Evolutionary conservation across 2,113 vertebrate species (phyloP).

Genomic region (Ammodytes marinus): DNA sequence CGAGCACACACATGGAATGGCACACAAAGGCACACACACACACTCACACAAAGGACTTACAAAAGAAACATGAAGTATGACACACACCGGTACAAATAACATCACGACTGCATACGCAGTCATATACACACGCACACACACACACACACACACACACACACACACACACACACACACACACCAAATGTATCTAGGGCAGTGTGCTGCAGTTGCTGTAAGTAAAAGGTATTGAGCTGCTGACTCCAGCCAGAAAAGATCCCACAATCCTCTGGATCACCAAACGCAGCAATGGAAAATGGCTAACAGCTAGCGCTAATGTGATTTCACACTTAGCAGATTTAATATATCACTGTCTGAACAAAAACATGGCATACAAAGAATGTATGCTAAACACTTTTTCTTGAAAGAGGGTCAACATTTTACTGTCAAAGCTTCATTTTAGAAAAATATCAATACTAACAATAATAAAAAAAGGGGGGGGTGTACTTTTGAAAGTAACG

Average conservation of each 20-base stretch:
- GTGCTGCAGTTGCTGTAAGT: constrained; percentile 81
- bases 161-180: constrained; percentile 49
- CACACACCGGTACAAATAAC: constrained; percentile 55
- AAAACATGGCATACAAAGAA: constrained; percentile 53
- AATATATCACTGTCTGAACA: constrained; percentile 70
- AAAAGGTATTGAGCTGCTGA: constrained; percentile 85
- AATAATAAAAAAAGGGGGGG: not conserved
- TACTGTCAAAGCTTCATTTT: constrained; percentile 20
- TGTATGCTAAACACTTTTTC: constrained; percentile 47
- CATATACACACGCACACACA: constrained; percentile 18
- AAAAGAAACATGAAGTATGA: constrained; percentile 67
- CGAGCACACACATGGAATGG: constrained; percentile 59
- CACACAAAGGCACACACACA: constrained; percentile 57
- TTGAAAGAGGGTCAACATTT: constrained; percentile 11
- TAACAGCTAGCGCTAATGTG: constrained; percentile 79
- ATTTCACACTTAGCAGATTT: constrained; percentile 79
- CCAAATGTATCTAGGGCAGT: constrained; percentile 77
- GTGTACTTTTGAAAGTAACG: not conserved
- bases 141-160: constrained; percentile 20
- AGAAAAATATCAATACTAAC: constrained; percentile 23
- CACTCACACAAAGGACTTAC: constrained; percentile 38
- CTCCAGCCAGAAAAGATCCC: constrained; percentile 80
- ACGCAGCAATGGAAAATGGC: constrained; percentile 75
- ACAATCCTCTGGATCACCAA: constrained; percentile 78
- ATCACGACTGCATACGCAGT: constrained; percentile 59